These are phyloP conservation scores for Ariopsis seemanni DNA, from an alignment of 2,113 vertebrate genomes.

Conservation along the genomic window DNA sequence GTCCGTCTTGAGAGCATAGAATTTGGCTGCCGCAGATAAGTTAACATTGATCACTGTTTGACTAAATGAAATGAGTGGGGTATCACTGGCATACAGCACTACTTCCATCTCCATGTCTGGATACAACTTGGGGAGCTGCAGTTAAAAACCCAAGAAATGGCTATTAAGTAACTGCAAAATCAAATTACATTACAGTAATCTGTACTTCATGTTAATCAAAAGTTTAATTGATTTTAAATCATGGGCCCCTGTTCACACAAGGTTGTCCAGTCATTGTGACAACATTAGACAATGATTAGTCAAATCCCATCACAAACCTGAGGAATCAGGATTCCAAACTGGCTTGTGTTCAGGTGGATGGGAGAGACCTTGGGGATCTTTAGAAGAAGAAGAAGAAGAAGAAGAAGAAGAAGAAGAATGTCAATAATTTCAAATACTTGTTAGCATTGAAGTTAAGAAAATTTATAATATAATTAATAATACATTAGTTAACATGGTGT, in stretches of 20 bases:
- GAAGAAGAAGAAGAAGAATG: neutral
- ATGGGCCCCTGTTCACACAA: neutral
- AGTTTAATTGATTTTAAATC: neutral
- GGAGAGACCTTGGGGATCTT: conserved; percentile 62
- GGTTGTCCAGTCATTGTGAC: neutral
- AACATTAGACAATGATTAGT: neutral
- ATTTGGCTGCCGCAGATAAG: conserved; percentile 46
- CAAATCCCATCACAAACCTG: conserved; percentile 59
- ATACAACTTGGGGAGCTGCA: conserved; percentile 67
- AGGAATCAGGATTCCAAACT: conserved; percentile 63
- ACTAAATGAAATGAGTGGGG: conserved; percentile 62
- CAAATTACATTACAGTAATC: neutral
- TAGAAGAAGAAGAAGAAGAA: neutral
- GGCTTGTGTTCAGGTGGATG: conserved; percentile 71
- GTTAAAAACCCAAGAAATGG: neutral
- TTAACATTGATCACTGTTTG: conserved; percentile 43
- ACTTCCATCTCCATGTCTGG: conserved; percentile 68
- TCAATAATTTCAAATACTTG: neutral
- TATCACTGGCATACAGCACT: conserved; percentile 58
- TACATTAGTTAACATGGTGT: neutral
- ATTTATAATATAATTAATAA: neutral
- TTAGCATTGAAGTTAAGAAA: neutral
- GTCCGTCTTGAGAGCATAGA: conserved; percentile 60
- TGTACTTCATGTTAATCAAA: neutral
- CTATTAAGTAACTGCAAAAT: neutral